Percentiles rank a stretch among this genome's conserved stretches.
Evolutionary conservation across 2,113 vertebrate genomes (phyloP).

Genomic region (Elgaria multicarinata): DNA sequence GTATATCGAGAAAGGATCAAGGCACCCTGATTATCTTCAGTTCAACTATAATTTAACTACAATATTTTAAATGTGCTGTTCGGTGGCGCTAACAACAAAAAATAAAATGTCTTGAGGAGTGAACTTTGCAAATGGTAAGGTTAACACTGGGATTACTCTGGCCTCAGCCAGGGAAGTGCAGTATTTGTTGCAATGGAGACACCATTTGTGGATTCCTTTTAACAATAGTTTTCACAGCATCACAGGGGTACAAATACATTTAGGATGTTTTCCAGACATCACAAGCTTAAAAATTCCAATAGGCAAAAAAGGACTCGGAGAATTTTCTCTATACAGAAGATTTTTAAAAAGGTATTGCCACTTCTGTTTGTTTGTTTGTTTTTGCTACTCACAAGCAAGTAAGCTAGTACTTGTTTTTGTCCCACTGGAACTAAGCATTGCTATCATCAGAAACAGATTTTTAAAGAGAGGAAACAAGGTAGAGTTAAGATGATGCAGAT

Average conservation of each 20-base stretch:
- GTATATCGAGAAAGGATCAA: background rate
- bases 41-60: background rate
- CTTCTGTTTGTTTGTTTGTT: background rate
- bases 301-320: background rate
- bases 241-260: background rate
- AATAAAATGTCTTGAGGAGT: background rate
- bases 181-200: background rate
- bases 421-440: background rate
- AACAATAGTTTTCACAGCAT: constrained; percentile 35
- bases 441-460: background rate
- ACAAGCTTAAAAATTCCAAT: constrained; percentile 45
- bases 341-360: background rate
- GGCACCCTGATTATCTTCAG: background rate
- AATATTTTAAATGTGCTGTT: background rate
- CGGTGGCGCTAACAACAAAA: background rate
- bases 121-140: background rate
- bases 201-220: background rate
- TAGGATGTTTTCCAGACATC: constrained; percentile 63
- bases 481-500: constrained; percentile 62
- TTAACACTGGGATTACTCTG: background rate
- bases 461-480: constrained; percentile 47
- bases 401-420: background rate
- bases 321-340: background rate
- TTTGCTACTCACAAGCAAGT: background rate
- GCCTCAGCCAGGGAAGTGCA: background rate